These are phyloP conservation scores for Agelas oroides DNA, from an alignment of 37 sponge, comb jelly and placozoan genomes.

Conservation along the genomic window DNA sequence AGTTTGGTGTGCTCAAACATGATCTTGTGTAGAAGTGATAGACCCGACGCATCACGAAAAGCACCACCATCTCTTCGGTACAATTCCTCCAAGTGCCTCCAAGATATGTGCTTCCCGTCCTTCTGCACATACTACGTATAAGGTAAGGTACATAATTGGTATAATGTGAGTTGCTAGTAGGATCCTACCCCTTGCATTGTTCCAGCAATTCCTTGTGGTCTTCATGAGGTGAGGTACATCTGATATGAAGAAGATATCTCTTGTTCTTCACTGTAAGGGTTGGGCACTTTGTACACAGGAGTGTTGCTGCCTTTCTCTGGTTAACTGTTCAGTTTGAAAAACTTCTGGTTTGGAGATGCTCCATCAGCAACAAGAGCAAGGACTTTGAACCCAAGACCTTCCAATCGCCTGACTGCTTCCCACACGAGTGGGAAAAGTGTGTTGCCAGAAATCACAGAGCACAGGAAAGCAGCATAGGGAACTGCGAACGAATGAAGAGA, in stretches of 20 bases:
- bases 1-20: conserved; percentile 23
- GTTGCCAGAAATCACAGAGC: no score
- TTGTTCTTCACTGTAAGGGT: conserved; percentile 26
- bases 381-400: conserved; percentile 46
- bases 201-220: conserved; percentile 40
- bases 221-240: conserved; percentile 50
- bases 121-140: conserved; percentile 12
- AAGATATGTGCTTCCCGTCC: conserved; percentile 17
- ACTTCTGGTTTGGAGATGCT: conserved; percentile 39
- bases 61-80: no score
- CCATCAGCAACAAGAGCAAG: conserved; percentile 44
- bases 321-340: conserved; percentile 12
- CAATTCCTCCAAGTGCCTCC: conserved; percentile 6
- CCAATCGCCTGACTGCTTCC: conserved; percentile 31
- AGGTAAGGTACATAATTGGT: no score
- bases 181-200: no score
- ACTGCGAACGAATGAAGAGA: conserved; percentile 11
- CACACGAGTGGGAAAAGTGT: conserved; percentile 44
- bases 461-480: conserved; percentile 35
- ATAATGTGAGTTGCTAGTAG: no score
- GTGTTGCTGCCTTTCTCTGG: background rate
- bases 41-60: background rate
- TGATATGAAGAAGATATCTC: conserved; percentile 27
- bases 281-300: conserved; percentile 24
- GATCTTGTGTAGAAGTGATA: background rate